Evolutionary conservation across 1,140 invertebrate species (phyloP).

Genomic region (Potamilus streckersoni): DNA sequence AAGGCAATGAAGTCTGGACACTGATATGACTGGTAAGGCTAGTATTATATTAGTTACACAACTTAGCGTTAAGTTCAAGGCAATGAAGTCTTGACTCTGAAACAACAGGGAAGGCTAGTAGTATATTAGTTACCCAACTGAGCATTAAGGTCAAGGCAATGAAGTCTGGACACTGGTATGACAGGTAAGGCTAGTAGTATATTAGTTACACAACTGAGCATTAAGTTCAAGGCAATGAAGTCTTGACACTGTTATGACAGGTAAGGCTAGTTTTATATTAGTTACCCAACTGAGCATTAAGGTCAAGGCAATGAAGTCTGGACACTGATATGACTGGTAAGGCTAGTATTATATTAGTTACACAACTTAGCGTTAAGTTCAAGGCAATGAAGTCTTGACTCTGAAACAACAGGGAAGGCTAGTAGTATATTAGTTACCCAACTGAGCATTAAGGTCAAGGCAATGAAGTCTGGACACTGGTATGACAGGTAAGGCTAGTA

Average conservation of each 20-base stretch:
- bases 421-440: background rate
- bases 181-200: slow-evolving; percentile 10
- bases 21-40: slow-evolving; percentile 14
- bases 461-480: slow-evolving; percentile 5
- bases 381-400: slow-evolving; percentile 21
- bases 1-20: background rate
- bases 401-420: slow-evolving; percentile 17
- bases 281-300: too few species aligned
- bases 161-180: too few species aligned
- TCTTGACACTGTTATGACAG: slow-evolving; percentile 17
- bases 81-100: slow-evolving; percentile 23
- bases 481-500: slow-evolving; percentile 14
- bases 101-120: slow-evolving; percentile 12
- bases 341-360: background rate
- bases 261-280: background rate
- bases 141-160: too few species aligned
- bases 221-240: slow-evolving; percentile 14
- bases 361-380: background rate
- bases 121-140: too few species aligned
- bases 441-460: too few species aligned
- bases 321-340: slow-evolving; percentile 16
- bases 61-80: background rate
- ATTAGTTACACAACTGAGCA: too few species aligned
- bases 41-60: background rate
- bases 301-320: background rate